Conservation (phyloP, 2,888 invertebrate genomes). For the Cephus rjabovi region DNA sequence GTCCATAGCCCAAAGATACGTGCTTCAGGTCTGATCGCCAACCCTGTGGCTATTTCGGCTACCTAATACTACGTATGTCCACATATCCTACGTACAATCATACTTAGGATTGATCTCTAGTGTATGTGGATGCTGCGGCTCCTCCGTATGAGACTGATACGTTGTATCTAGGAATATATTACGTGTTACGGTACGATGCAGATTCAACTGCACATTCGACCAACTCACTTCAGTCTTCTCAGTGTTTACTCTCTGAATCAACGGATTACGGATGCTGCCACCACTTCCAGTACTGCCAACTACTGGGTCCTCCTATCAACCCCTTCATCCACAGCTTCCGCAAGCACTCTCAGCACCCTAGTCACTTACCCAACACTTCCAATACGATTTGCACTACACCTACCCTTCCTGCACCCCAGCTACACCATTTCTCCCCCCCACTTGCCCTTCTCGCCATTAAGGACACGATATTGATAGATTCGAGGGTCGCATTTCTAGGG, state of each 20-base stretch:
- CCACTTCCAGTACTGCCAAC: slow-evolving; percentile 29
- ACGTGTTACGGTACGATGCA: slow-evolving; percentile 32
- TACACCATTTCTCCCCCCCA: slow-evolving; percentile 6
- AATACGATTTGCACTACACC: too few species aligned
- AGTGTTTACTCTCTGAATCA: slow-evolving; percentile 59
- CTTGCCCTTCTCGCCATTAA: slow-evolving; percentile 28
- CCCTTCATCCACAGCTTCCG: background rate
- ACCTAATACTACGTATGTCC: slow-evolving; percentile 17
- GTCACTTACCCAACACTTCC: too few species aligned
- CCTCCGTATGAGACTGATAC: background rate
- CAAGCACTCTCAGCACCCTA: too few species aligned
- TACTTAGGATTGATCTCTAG: too few species aligned
- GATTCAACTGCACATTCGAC: slow-evolving; percentile 25
- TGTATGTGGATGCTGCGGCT: too few species aligned
- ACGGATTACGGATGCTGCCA: slow-evolving; percentile 51
- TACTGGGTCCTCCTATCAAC: slow-evolving; percentile 16
- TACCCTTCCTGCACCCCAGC: too few species aligned
- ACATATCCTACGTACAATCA: too few species aligned
- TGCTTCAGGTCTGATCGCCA: background rate
- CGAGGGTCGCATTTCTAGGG: slow-evolving; percentile 52
- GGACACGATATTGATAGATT: slow-evolving; percentile 61
- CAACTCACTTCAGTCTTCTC: slow-evolving; percentile 32
- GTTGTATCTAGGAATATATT: slow-evolving; percentile 35
- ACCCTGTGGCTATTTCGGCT: slow-evolving; percentile 27
- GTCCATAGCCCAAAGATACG: background rate